Evolutionary conservation across 37 sponge, comb jelly and placozoan genomes (phyloP).

Genomic region (Ephydatia muelleri): DNA sequence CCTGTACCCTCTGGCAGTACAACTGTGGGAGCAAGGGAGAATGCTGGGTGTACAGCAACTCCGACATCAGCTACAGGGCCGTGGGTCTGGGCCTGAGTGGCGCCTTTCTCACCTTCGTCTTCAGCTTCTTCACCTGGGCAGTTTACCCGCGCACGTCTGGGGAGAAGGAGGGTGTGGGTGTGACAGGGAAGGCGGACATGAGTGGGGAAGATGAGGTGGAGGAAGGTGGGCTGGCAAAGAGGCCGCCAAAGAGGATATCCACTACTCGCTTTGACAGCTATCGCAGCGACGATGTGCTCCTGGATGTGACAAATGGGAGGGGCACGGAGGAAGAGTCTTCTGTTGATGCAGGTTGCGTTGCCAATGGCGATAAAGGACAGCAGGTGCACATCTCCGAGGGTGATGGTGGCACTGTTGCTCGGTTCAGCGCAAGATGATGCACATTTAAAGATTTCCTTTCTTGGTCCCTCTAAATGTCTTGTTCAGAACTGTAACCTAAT

Average conservation of each 20-base stretch:
- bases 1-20: slow-evolving; percentile 58
- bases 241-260: not conserved
- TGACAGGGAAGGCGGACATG: not conserved
- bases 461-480: too few species aligned
- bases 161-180: not conserved
- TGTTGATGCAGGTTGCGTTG: not conserved
- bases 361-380: not conserved
- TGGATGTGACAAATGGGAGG: not conserved
- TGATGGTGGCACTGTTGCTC: too few species aligned
- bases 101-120: not conserved
- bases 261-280: not conserved
- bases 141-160: not conserved
- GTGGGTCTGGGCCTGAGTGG: not conserved
- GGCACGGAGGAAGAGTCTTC: not conserved
- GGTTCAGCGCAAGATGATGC: too few species aligned
- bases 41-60: slow-evolving; percentile 77
- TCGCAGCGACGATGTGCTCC: not conserved
- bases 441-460: too few species aligned
- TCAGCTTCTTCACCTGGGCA: not conserved
- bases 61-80: slow-evolving; percentile 39
- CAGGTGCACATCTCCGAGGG: too few species aligned
- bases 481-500: too few species aligned
- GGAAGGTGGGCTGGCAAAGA: not conserved
- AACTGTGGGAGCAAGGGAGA: slow-evolving; percentile 63
- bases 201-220: not conserved